Conservation (phyloP, 2,113 vertebrate genomes). For the Chitala chitala region DNA sequence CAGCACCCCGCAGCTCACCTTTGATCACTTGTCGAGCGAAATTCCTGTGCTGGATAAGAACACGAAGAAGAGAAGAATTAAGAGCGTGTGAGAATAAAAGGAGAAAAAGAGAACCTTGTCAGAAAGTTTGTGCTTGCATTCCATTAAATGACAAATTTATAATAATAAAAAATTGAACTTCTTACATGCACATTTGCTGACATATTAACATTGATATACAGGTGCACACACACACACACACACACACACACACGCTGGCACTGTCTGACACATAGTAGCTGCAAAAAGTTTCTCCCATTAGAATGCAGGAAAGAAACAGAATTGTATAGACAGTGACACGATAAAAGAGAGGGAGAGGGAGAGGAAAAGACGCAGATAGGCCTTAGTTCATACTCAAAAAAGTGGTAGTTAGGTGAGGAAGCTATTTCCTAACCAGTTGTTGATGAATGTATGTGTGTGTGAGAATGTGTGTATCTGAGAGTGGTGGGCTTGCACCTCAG, state of each 20-base stretch:
- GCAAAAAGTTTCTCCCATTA: neutral
- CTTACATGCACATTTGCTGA: neutral
- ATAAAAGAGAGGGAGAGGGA: conserved; percentile 1
- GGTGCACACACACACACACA: conserved; percentile 11
- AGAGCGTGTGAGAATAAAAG: conserved; percentile 14
- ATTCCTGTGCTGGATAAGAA: conserved; percentile 33
- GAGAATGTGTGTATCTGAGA: neutral
- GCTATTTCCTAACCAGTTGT: conserved; percentile 21
- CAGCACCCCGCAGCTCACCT: conserved; percentile 28
- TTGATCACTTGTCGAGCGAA: conserved; percentile 40
- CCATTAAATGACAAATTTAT: conserved; percentile 6
- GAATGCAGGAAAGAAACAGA: conserved; percentile 17
- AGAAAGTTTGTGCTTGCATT: conserved; percentile 19
- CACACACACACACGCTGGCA: neutral
- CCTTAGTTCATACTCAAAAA: neutral
- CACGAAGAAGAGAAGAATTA: conserved; percentile 11
- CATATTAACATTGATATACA: neutral
- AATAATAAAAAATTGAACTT: neutral
- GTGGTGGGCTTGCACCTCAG: neutral
- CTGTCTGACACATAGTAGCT: neutral
- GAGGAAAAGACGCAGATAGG: neutral
- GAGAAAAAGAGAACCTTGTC: conserved; percentile 10
- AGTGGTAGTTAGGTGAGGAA: neutral
- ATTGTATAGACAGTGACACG: too few species aligned
- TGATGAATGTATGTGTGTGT: neutral